A percentile compares a stretch with the other conserved stretches of the same genome.
phyloP scores from a whole-genome alignment of 1,140 invertebrate species.

The Heliconius nattereri region DNA sequence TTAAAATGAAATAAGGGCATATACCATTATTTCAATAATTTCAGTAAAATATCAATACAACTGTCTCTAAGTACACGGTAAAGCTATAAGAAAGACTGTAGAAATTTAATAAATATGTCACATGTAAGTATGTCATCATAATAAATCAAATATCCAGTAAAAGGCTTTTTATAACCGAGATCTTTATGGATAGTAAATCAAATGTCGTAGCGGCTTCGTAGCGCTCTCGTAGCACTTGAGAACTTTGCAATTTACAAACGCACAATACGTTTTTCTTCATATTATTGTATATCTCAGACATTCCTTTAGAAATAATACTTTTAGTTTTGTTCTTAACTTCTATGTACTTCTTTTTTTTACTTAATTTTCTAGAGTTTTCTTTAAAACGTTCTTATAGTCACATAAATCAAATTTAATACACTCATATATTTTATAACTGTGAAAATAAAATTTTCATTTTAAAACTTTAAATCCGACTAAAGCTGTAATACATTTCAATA shows the following conservation, averaged over 20 bases:
- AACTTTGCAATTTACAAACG: constrained; percentile 21
- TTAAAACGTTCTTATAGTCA: no score
- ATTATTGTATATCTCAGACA: neutral
- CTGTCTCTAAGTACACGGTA: neutral
- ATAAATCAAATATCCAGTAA: constrained; percentile 9
- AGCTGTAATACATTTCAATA: neutral
- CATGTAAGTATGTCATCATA: neutral
- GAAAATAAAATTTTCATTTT: neutral
- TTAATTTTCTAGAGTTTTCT: no score
- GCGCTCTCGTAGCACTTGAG: constrained; percentile 18
- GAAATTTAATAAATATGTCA: neutral
- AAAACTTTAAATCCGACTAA: neutral
- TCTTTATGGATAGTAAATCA: constrained; percentile 9
- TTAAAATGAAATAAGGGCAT: no score
- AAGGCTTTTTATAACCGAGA: constrained; percentile 12
- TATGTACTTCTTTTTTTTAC: no score
- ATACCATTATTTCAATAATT: no score
- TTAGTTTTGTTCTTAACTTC: no score
- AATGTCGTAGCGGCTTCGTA: constrained; percentile 7
- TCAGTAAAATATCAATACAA: neutral
- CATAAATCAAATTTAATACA: neutral
- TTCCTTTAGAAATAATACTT: neutral
- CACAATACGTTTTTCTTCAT: neutral
- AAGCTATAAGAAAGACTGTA: neutral
- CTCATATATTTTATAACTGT: neutral